phyloP scores from a whole-genome alignment of 2,888 invertebrate genomes.

The Cerastoderma edule region DNA sequence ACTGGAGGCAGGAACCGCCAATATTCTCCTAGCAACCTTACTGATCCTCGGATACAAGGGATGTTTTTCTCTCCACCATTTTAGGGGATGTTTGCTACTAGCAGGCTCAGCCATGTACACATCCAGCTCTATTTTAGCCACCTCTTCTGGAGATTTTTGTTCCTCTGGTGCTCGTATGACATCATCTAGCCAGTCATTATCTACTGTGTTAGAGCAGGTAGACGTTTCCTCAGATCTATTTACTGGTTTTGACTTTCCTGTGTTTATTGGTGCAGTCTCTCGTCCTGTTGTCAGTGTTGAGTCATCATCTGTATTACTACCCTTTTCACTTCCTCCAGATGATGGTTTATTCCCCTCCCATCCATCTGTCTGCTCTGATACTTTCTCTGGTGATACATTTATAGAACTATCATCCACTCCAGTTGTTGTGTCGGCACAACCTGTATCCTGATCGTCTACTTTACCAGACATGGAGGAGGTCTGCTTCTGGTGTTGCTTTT shows the following conservation, averaged over 20 bases:
- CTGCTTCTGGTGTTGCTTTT: constrained; percentile 35
- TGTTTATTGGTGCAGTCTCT: background rate
- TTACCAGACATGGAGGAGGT: constrained; percentile 44
- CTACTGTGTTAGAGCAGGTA: constrained; percentile 39
- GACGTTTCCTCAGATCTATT: background rate
- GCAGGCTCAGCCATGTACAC: constrained; percentile 57
- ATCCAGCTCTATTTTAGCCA: constrained; percentile 56
- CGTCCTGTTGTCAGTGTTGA: background rate
- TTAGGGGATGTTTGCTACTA: constrained; percentile 39
- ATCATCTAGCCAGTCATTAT: constrained; percentile 61
- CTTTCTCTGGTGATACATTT: no score
- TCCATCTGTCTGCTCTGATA: constrained; percentile 9
- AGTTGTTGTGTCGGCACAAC: constrained; percentile 27
- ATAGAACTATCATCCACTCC: background rate
- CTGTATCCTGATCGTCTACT: constrained; percentile 35
- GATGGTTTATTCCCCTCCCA: background rate
- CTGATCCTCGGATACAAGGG: constrained; percentile 46
- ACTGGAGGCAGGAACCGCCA: constrained; percentile 54
- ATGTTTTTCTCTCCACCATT: constrained; percentile 56
- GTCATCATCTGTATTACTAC: background rate
- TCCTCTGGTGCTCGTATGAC: constrained; percentile 51
- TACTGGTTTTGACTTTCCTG: background rate
- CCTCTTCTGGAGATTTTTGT: constrained; percentile 44
- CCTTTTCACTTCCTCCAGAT: constrained; percentile 1
- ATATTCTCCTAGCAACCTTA: constrained; percentile 40